Evolutionary conservation across 2,888 invertebrate species (phyloP).

Genomic region (Drosophila buzzatii): DNA sequence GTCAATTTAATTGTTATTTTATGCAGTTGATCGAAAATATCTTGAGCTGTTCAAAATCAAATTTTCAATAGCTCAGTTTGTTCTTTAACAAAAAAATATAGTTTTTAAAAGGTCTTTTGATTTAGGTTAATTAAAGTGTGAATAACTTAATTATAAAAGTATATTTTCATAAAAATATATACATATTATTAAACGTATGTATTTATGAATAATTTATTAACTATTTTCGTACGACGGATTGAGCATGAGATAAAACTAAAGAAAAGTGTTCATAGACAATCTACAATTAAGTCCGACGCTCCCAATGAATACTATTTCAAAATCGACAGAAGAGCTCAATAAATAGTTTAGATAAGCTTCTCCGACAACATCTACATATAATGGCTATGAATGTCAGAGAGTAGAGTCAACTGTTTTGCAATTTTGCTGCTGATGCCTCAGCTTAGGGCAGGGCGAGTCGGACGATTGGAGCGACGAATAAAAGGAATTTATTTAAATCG

Average conservation of each 20-base stretch:
- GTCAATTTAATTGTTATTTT: background rate
- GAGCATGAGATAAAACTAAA: background rate
- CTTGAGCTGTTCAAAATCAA: background rate
- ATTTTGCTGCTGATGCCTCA: background rate
- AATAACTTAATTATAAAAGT: background rate
- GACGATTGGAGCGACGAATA: conserved; percentile 21
- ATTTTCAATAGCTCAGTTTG: background rate
- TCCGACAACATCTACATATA: conserved; percentile 2
- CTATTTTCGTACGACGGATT: background rate
- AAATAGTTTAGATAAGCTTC: conserved; percentile 1
- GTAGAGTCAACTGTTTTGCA: background rate
- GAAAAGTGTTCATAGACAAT: background rate
- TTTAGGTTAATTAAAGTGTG: background rate
- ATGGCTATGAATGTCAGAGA: background rate
- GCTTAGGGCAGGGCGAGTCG: background rate
- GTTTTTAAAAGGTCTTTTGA: background rate
- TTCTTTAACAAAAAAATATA: background rate
- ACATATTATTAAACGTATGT: background rate
- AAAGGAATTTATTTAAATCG: conserved; percentile 75
- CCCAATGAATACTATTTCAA: background rate
- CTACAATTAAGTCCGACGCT: conserved; percentile 4
- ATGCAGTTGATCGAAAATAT: background rate
- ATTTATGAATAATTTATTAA: background rate
- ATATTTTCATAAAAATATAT: background rate
- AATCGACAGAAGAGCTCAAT: background rate